Evolutionary conservation across 2,797 vertebrate genomes (phyloP), one percentile per base, ranked within the genome.

Genomic region (Delichon dasypus): DNA sequence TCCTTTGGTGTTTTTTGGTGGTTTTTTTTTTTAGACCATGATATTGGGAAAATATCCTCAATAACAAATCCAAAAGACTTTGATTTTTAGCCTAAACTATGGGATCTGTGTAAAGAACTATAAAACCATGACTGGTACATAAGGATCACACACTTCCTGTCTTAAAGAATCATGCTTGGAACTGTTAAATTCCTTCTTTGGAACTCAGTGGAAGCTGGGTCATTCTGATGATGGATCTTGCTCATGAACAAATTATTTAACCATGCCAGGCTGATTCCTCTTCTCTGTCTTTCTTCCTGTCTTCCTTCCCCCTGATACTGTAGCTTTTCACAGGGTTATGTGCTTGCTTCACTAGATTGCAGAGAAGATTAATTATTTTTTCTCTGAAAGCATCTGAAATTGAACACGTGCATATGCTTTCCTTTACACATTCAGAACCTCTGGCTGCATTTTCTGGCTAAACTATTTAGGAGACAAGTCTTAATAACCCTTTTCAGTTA

Each of bases 361-460:
- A 48, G 47, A 89, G 10, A 75, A 18, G 78, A 84, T 84, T 48
- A 95, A 91, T 91, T 75, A 48, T 76, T 85, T 90, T 91, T 25
- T 67, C 25, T 68, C 47, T 77, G 42, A 83, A 32, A 70, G 42
- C 30, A 3, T 88, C 74, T 88, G 92, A 83, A 83, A 89, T 67
- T 12, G 44, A 88, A 85, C 27, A 48, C 5, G n/a, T 71, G 40
- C 5, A 2, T 81, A 45, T 53, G 40, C 53, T 89, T 94, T 81
- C 75, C 42, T 84, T 89, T 71, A 65, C 38, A 44, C 32, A 51
- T 74, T 80, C 57, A 71, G 85, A 92, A 85, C 25, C 72, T 88
- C 71, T 65, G 72, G 27, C 91, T 72, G 50, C 38, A 19, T 89
- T 94, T 94, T 91, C 38, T 88, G 79, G 42, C 82, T 77, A 88